These are phyloP conservation scores for Anseranas semipalmata DNA, from an alignment of 2,113 vertebrate species.

Conservation along the genomic window DNA sequence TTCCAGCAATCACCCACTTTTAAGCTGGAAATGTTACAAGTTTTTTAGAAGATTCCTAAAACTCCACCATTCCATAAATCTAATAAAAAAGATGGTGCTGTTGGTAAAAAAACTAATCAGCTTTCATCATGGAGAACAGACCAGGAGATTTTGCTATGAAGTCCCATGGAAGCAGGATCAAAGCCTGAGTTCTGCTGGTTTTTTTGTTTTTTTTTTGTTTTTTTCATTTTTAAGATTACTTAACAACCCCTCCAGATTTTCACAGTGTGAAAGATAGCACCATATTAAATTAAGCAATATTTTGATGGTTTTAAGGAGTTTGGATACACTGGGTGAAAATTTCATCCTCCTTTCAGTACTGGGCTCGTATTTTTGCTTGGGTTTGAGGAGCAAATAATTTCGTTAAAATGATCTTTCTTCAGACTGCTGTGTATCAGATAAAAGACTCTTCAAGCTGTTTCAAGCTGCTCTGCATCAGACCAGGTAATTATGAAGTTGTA, in stretches of 20 bases:
- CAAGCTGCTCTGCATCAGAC: background rate
- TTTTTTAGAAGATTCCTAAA: background rate
- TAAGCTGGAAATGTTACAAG: background rate
- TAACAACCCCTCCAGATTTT: background rate
- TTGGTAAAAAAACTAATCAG: background rate
- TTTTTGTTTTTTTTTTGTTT: background rate
- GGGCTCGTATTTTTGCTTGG: background rate
- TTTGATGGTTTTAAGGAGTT: background rate
- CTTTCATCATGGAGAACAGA: accelerated
- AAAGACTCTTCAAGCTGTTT: background rate
- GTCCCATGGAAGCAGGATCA: background rate
- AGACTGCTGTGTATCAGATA: background rate
- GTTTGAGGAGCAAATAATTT: background rate
- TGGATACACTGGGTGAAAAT: background rate
- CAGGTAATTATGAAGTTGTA: background rate
- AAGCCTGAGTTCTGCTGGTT: background rate
- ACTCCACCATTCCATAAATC: background rate
- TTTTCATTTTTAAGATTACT: background rate
- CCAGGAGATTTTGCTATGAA: background rate
- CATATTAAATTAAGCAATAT: background rate
- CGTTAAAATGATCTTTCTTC: background rate
- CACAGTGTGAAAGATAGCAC: background rate
- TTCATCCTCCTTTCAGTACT: background rate
- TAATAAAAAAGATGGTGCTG: background rate
- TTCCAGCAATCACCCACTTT: background rate